These are phyloP conservation scores for Sarcophaga carnaria DNA, from an alignment of 2,888 invertebrate species.

Conservation along the genomic window DNA sequence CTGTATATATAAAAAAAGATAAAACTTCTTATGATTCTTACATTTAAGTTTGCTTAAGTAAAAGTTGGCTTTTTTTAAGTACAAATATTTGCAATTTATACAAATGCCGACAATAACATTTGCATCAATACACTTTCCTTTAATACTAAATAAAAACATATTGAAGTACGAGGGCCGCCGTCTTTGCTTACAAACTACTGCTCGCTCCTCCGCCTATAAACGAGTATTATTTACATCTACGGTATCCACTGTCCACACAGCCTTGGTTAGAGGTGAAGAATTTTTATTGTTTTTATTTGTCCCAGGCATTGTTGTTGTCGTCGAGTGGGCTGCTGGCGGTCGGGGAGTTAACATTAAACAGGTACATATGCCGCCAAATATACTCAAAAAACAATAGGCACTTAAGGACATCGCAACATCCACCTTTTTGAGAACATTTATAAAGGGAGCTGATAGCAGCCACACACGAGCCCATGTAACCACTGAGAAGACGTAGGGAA, in stretches of 20 bases:
- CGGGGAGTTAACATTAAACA: constrained; percentile 77
- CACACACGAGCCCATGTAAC: constrained; percentile 81
- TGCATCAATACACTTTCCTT: neutral
- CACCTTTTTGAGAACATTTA: constrained; percentile 79
- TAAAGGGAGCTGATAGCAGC: constrained; percentile 81
- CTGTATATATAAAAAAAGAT: neutral
- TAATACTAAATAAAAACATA: neutral
- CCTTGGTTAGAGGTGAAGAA: constrained; percentile 72
- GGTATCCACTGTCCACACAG: constrained; percentile 76
- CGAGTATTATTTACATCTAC: constrained; percentile 75
- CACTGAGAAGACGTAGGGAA: constrained; percentile 80
- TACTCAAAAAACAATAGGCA: constrained; percentile 77
- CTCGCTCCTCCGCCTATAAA: constrained; percentile 49
- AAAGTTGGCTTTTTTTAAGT: neutral
- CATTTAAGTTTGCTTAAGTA: constrained; percentile 15
- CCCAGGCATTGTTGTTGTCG: neutral
- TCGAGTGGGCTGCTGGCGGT: neutral
- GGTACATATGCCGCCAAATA: constrained; percentile 79
- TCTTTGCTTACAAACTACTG: too few species aligned
- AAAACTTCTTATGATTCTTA: constrained; percentile 20
- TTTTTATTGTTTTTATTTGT: constrained; percentile 68
- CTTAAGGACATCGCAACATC: constrained; percentile 79
- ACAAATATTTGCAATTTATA: neutral
- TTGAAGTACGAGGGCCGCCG: neutral
- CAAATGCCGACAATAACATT: neutral